A percentile compares a stretch with the other conserved stretches of the same genome.
Conservation (phyloP, 2,113 vertebrate species). For the Pseudorasbora parva region DNA sequence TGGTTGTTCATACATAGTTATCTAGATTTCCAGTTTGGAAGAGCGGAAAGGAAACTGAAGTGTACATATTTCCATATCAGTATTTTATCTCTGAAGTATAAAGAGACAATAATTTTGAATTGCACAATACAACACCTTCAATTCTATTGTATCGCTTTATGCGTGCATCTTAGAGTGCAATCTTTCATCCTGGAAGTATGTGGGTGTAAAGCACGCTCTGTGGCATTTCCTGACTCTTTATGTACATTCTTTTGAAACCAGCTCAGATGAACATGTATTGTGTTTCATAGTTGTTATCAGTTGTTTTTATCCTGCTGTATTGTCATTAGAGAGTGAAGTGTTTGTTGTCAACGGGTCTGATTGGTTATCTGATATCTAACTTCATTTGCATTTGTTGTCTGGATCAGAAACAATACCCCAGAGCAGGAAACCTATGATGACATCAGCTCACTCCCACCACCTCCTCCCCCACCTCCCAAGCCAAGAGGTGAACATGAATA, state of each 20-base stretch:
- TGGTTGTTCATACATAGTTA: not conserved
- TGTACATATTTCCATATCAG: not conserved
- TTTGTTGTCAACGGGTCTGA: not conserved
- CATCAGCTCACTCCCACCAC: slow-evolving; percentile 63
- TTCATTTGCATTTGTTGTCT: not conserved
- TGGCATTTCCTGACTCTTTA: slow-evolving; percentile 29
- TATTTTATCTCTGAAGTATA: not conserved
- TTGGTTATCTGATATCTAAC: no score
- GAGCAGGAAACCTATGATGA: slow-evolving; percentile 73
- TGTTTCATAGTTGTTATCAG: not conserved
- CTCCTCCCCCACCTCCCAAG: slow-evolving; percentile 58
- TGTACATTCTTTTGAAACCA: not conserved
- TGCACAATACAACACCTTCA: not conserved
- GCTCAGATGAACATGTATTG: not conserved
- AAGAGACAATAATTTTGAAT: not conserved
- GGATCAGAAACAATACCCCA: slow-evolving; percentile 5
- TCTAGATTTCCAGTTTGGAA: not conserved
- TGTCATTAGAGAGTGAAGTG: not conserved
- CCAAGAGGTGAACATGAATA: slow-evolving; percentile 54
- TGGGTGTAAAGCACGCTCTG: slow-evolving; percentile 10
- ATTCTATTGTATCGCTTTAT: not conserved
- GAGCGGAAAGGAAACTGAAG: not conserved
- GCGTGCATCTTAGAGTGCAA: not conserved
- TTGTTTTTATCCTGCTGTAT: not conserved
- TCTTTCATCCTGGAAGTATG: slow-evolving; percentile 1